Evolutionary conservation across 2,797 vertebrate species (phyloP).

Genomic region (Euthynnus affinis): DNA sequence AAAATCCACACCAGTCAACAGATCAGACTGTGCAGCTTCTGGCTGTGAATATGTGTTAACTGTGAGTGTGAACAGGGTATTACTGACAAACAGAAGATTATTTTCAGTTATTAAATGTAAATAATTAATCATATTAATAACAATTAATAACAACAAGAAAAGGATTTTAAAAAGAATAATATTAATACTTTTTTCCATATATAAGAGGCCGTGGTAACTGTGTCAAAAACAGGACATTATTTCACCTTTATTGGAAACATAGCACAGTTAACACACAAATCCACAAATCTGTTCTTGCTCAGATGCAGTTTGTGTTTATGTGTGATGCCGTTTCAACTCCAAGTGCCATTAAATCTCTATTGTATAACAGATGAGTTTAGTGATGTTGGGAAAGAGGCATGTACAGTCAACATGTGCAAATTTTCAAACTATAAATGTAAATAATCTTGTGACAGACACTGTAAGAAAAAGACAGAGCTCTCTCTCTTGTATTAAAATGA

Average conservation of each 20-base stretch:
- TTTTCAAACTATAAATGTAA: background rate
- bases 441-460: background rate
- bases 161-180: too few species aligned
- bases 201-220: background rate
- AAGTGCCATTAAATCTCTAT: background rate
- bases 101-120: too few species aligned
- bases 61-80: background rate
- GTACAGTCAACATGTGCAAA: background rate
- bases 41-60: background rate
- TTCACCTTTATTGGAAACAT: too few species aligned
- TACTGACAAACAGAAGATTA: background rate
- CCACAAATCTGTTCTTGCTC: too few species aligned
- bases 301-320: background rate
- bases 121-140: too few species aligned
- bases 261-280: background rate
- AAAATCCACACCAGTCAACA: too few species aligned
- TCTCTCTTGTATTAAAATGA: constrained; percentile 52
- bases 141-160: background rate
- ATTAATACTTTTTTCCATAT: background rate
- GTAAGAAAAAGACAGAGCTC: constrained; percentile 6
- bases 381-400: background rate
- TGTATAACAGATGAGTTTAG: background rate
- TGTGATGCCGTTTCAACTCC: background rate
- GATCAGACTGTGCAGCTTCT: background rate
- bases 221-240: background rate